Evolutionary conservation across 92 coral and sea anemone species (phyloP).

Genomic region (Porites lobata): DNA sequence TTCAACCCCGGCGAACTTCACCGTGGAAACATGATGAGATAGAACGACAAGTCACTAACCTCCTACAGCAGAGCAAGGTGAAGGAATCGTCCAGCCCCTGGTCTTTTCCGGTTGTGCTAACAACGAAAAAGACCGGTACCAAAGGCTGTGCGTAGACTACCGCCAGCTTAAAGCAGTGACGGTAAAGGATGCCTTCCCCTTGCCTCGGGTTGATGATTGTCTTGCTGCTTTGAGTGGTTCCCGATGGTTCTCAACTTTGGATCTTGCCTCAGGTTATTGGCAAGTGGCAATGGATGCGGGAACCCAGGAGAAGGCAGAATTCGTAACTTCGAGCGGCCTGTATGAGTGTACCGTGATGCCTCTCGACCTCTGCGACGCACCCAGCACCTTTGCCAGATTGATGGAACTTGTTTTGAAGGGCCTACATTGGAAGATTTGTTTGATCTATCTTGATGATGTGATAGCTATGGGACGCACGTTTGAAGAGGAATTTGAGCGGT

Average conservation of each 20-base stretch:
- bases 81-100: background rate
- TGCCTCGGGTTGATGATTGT: slow-evolving; percentile 12
- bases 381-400: too few relatives aligned
- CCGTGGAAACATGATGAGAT: slow-evolving; percentile 59
- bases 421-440: background rate
- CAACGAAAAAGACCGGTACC: slow-evolving; percentile 48
- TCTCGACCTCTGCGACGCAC: too few relatives aligned
- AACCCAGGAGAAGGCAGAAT: slow-evolving; percentile 24
- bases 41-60: slow-evolving; percentile 21
- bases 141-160: slow-evolving; percentile 43
- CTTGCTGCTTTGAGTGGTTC: slow-evolving; percentile 47
- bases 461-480: slow-evolving; percentile 45
- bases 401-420: too few relatives aligned
- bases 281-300: background rate
- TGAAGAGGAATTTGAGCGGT: background rate
- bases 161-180: slow-evolving; percentile 48
- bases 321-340: slow-evolving; percentile 18
- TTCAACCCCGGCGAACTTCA: slow-evolving; percentile 47
- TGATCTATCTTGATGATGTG: slow-evolving; percentile 54
- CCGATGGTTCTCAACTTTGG: slow-evolving; percentile 29
- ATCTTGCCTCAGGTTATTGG: slow-evolving; percentile 28
- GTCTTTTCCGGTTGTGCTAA: background rate
- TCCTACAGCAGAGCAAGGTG: slow-evolving; percentile 35
- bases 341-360: too few relatives aligned
- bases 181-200: too few relatives aligned